Evolutionary conservation across 2,888 invertebrate genomes (phyloP), one percentile per base, ranked within the genome.

Genomic region (Heteromyza rotundicornis): DNA sequence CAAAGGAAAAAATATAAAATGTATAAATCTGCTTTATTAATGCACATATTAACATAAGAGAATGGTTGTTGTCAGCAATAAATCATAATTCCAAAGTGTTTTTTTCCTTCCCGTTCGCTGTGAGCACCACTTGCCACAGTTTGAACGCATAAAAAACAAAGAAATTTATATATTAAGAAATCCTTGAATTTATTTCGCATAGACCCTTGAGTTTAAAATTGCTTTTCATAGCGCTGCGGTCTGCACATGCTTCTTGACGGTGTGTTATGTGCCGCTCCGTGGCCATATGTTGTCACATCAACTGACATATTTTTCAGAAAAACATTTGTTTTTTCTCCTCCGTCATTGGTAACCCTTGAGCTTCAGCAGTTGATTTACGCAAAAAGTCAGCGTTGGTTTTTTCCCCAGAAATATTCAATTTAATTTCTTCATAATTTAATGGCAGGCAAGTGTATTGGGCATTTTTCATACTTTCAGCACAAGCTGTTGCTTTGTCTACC

Each of bases 281-380:
- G 74, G 73, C 76, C 74, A 74, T 74, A 76, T 74, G 74, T 76
- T 70, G 71, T 40, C 40, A n/a, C 40, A 7, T 7, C 12, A 40
- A 40, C 10, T 40, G 40, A 40, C 40, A 40, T 10, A 10, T n/a
- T 40, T 40, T n/a, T n/a, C n/a, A n/a, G n/a, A n/a, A n/a, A n/a
- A n/a, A n/a, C n/a, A n/a, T n/a, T n/a, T n/a, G n/a, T n/a, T n/a
- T n/a, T n/a, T n/a, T n/a, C n/a, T n/a, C n/a, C n/a, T 12, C 32
- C 32, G 32, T 12, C 32, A 5, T 12, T 32, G 32, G n/a, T n/a
- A n/a, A 32, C 32, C 5, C 32, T 32, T 32, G 32, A n/a, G n/a
- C n/a, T n/a, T n/a, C n/a, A n/a, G n/a, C n/a, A 40, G 5, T 40
- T 40, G 16, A 40, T 40, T n/a, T 40, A 40, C 40, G 14, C 3